Evolutionary conservation across 2,888 invertebrate genomes (phyloP).

Genomic region (Melangyna quadrimaculata): DNA sequence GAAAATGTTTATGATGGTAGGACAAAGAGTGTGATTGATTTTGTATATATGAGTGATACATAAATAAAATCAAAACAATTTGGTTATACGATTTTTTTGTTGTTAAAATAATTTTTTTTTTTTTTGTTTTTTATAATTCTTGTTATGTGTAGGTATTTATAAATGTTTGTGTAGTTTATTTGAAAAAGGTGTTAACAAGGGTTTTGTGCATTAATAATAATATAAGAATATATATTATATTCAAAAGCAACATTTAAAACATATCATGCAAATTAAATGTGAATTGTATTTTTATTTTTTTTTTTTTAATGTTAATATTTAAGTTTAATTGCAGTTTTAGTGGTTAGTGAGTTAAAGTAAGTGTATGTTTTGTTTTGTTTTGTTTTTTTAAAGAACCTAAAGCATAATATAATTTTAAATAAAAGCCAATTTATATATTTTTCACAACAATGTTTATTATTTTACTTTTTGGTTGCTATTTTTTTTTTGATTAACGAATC

Average conservation of each 20-base stretch:
- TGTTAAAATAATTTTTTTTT: background rate
- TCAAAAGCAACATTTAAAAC: constrained; percentile 55
- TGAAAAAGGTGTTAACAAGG: constrained; percentile 31
- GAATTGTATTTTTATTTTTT: background rate
- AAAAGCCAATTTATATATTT: constrained; percentile 38
- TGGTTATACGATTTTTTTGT: background rate
- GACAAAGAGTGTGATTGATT: constrained; percentile 38
- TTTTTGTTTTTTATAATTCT: background rate
- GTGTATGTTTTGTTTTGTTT: background rate
- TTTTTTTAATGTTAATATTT: background rate
- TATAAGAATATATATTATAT: background rate
- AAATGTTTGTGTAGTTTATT: constrained; percentile 10
- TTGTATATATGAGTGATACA: constrained; percentile 33
- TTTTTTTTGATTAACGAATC: constrained; percentile 40
- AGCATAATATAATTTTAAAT: background rate
- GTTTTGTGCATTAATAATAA: constrained; percentile 32
- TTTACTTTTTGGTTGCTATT: constrained; percentile 39
- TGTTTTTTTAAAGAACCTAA: background rate
- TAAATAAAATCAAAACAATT: constrained; percentile 9
- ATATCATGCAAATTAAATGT: constrained; percentile 57
- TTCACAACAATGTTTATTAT: constrained; percentile 12
- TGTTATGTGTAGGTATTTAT: background rate
- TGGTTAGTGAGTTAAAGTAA: background rate
- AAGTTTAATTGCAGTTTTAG: background rate
- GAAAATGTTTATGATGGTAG: constrained; percentile 41